Conservation (phyloP, 2,797 vertebrate species). For the Muraenolepis orangiensis region DNA sequence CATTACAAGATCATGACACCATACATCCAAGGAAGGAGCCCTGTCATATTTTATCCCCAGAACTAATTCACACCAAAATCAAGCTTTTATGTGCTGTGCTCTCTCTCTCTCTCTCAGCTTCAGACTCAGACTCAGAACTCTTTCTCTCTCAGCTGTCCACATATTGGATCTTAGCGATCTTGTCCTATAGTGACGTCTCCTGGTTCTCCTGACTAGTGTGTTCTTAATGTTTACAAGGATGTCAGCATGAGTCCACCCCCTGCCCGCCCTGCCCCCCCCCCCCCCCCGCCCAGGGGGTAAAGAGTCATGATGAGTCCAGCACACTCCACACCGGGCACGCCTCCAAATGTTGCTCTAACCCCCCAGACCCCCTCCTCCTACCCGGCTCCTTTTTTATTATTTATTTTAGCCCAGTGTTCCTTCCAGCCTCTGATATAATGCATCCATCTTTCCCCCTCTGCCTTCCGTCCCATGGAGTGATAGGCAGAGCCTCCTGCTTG, state of each 20-base stretch:
- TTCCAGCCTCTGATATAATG: constrained; percentile 45
- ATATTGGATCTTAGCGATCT: not conserved
- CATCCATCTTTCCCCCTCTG: constrained; percentile 39
- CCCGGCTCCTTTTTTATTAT: constrained; percentile 16
- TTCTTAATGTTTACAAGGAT: constrained; percentile 66
- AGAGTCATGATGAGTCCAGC: constrained; percentile 54
- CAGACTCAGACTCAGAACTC: not conserved
- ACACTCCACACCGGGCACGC: constrained; percentile 39
- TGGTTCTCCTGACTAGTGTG: constrained; percentile 29
- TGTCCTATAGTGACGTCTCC: constrained; percentile 36
- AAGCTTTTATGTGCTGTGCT: too few species aligned
- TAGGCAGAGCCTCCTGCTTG: constrained; percentile 64
- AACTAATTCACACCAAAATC: too few species aligned
- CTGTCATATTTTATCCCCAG: not conserved
- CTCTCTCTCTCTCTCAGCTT: too few species aligned
- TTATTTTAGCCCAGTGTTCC: constrained; percentile 20
- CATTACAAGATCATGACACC: not conserved
- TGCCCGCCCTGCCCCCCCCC: too few species aligned
- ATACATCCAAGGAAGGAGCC: not conserved
- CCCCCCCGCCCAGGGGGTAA: constrained; percentile 28
- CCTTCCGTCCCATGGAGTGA: constrained; percentile 49
- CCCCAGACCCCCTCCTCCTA: constrained; percentile 20
- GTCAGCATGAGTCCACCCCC: constrained; percentile 54
- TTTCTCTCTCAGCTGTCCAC: not conserved
- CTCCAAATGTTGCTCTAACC: constrained; percentile 40